Evolutionary conservation across 2,797 vertebrate species (phyloP), one percentile per base, ranked within the genome.

Genomic region (Poeciliopsis gracilis): DNA sequence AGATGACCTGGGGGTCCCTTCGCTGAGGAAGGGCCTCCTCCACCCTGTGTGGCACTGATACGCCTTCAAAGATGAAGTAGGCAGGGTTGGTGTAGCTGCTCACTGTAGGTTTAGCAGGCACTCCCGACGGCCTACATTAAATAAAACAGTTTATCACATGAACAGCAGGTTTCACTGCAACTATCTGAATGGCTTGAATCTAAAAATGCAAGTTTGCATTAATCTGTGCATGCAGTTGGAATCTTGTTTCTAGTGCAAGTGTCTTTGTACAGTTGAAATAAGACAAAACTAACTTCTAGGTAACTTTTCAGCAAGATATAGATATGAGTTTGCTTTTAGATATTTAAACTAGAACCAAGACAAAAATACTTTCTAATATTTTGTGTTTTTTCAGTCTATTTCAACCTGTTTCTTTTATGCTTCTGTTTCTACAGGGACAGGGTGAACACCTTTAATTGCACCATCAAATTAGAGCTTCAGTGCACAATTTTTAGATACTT

Each of bases 31-130:
- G 89, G 66, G 72, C 75, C 20, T 95, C 94, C 76, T 94, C 89
- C 45, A 85, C 83, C 61, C 67, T 88, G 76, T 83, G 92, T 49
- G 91, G 33, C 77, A 96, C 91, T 5, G 95, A 93, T 61, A 96
- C 86, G 2, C 94, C 95, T 87, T 97, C 96, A 28, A 97, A 96
- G 82, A 97, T 95, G 90, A 96, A 96, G 91, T 97, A 97, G 67
- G 96, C 96, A 9, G 96, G 96, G 82, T 97, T 97, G 87, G 95
- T 97, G 93, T 96, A 97, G 90, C 96, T 96, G 90, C 92, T 96
- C 4, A 94, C 86, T 9, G 88, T 90, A 28, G 89, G 81, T 84
- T 93, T 90, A 33, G 88, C 67, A 43, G 94, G 86, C 59, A 85
- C 84, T 73, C 92, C 88, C 1, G 88, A 82, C 4, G 84, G 80